Evolutionary conservation across 30 jellyfish, hydroid and myxozoan genomes (phyloP).

Genomic region (Sanderia malayensis): DNA sequence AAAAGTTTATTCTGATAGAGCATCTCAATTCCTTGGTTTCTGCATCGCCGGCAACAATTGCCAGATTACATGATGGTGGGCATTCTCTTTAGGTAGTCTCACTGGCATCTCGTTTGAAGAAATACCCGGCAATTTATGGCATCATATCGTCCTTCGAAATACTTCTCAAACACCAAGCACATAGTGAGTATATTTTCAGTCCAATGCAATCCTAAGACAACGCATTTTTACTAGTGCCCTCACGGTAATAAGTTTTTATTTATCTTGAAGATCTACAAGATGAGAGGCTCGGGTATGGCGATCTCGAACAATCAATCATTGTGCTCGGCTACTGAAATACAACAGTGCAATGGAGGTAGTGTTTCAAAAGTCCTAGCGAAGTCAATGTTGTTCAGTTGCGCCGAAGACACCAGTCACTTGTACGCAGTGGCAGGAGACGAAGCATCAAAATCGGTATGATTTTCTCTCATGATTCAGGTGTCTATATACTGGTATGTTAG

Average conservation of each 20-base stretch:
- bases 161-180: conserved; percentile 48
- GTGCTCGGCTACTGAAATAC: conserved; percentile 28
- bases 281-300: conserved; percentile 54
- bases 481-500: not conserved
- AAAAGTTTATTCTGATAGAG: not conserved
- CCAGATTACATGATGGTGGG: no score
- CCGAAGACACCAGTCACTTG: conserved; percentile 44
- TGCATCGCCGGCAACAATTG: no score
- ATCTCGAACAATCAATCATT: conserved; percentile 27
- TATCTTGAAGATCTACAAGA: conserved; percentile 22
- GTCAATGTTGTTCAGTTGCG: conserved; percentile 59
- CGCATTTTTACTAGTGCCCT: not conserved
- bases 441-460: conserved; percentile 80
- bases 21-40: no score
- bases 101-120: conserved; percentile 64
- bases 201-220: not conserved
- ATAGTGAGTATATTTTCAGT: conserved; percentile 42
- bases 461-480: not conserved
- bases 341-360: conserved; percentile 78
- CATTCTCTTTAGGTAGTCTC: conserved; percentile 36
- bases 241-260: not conserved
- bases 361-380: conserved; percentile 75
- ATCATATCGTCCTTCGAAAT: conserved; percentile 84
- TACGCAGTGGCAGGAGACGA: conserved; percentile 92
- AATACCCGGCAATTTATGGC: conserved; percentile 58